Evolutionary conservation across 2,113 vertebrate species (phyloP).

Genomic region (Castor canadensis): DNA sequence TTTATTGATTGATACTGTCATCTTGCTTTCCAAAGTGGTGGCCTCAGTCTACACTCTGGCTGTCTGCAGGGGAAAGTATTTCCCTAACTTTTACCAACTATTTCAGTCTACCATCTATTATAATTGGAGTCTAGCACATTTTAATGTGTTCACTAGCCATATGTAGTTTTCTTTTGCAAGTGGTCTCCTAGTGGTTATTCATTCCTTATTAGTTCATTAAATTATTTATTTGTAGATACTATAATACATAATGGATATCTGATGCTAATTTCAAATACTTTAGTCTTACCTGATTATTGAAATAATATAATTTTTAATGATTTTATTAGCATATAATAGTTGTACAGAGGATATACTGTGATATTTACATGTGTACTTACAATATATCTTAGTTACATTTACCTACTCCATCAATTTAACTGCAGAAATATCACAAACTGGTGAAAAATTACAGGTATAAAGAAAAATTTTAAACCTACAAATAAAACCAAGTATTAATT

Average conservation of each 20-base stretch:
- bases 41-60: background rate
- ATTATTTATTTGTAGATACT: background rate
- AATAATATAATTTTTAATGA: too few relatives aligned
- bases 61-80: background rate
- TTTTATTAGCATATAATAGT: too few relatives aligned
- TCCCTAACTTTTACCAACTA: background rate
- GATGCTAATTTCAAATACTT: background rate
- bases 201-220: background rate
- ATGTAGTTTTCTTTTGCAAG: background rate
- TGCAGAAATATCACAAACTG: background rate
- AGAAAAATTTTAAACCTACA: background rate
- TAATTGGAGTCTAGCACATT: background rate
- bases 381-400: too few relatives aligned
- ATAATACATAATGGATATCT: background rate
- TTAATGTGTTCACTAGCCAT: background rate
- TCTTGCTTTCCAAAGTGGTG: background rate
- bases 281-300: background rate
- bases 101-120: background rate
- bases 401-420: too few relatives aligned
- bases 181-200: background rate
- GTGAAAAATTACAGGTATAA: background rate
- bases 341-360: too few relatives aligned
- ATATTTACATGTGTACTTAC: too few relatives aligned
- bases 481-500: background rate
- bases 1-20: background rate